These are phyloP conservation scores for Drosophila sordidapex DNA, from an alignment of 2,888 invertebrate genomes.

Conservation along the genomic window DNA sequence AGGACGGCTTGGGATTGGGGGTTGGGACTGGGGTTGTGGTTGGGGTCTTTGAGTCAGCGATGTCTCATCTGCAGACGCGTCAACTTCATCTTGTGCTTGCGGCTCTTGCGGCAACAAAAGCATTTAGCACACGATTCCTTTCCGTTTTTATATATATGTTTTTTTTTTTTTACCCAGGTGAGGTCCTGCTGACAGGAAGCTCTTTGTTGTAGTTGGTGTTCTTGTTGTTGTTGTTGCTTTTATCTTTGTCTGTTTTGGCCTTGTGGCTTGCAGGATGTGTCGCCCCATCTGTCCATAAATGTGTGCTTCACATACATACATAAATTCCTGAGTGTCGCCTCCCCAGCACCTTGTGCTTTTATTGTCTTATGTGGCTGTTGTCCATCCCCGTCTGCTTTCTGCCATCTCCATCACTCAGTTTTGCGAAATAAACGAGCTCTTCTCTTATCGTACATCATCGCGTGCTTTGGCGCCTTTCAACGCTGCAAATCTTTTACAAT, in stretches of 20 bases:
- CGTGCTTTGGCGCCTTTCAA: slow-evolving; percentile 66
- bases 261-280: slow-evolving; percentile 24
- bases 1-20: background rate
- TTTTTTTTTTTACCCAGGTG: slow-evolving; percentile 16
- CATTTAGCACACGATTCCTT: slow-evolving; percentile 68
- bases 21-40: background rate
- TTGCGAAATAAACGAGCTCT: slow-evolving; percentile 67
- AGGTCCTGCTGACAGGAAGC: slow-evolving; percentile 56
- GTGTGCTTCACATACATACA: background rate
- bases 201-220: slow-evolving; percentile 9
- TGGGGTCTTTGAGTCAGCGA: slow-evolving; percentile 6
- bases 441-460: slow-evolving; percentile 67
- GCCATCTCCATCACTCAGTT: slow-evolving; percentile 53
- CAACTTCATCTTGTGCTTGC: slow-evolving; percentile 23
- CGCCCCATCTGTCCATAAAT: slow-evolving; percentile 9
- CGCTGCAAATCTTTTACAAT: slow-evolving; percentile 74
- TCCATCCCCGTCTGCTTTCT: background rate
- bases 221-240: slow-evolving; percentile 30
- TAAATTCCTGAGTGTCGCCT: background rate
- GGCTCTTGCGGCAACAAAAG: slow-evolving; percentile 49
- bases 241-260: slow-evolving; percentile 52
- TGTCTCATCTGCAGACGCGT: slow-evolving; percentile 14
- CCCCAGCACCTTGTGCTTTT: slow-evolving; percentile 46
- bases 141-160: background rate
- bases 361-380: slow-evolving; percentile 68